A percentile compares a stretch with the other conserved stretches of the same genome.
Evolutionary conservation across 2,888 invertebrate species (phyloP).

Genomic region (Listrodromus nycthemerus): DNA sequence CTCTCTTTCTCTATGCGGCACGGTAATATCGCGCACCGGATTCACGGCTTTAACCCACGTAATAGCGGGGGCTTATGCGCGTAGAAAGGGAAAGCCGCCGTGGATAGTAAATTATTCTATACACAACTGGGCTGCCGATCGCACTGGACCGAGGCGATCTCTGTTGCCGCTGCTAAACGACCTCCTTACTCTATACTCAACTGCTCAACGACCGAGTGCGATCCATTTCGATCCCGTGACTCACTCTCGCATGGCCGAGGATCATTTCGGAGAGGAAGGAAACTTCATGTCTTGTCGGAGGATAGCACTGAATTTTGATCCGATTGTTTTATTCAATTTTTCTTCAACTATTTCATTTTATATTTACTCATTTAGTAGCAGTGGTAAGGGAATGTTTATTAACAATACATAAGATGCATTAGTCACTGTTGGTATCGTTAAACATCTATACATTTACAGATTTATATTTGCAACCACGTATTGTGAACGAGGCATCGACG

Average conservation of each 20-base stretch:
- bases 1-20: not conserved
- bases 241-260: slow-evolving; percentile 5
- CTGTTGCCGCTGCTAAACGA: not conserved
- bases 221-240: slow-evolving; percentile 35
- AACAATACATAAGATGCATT: no score
- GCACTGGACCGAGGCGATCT: not conserved
- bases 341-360: no score
- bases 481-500: no score
- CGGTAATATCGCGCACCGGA: slow-evolving; percentile 57
- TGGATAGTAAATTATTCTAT: slow-evolving; percentile 43
- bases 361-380: no score
- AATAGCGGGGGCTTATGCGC: slow-evolving; percentile 53
- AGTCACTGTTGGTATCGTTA: no score
- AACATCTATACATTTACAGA: no score
- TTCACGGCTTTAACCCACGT: slow-evolving; percentile 61
- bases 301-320: not conserved
- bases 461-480: no score
- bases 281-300: slow-evolving; percentile 5
- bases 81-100: slow-evolving; percentile 57
- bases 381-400: no score
- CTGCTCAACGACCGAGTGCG: slow-evolving; percentile 4
- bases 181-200: not conserved
- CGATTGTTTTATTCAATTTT: not conserved
- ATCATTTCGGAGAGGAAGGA: not conserved
- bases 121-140: slow-evolving; percentile 4